Conservation (phyloP, 2,113 vertebrate species). For the Gorsachius goisagi region DNA sequence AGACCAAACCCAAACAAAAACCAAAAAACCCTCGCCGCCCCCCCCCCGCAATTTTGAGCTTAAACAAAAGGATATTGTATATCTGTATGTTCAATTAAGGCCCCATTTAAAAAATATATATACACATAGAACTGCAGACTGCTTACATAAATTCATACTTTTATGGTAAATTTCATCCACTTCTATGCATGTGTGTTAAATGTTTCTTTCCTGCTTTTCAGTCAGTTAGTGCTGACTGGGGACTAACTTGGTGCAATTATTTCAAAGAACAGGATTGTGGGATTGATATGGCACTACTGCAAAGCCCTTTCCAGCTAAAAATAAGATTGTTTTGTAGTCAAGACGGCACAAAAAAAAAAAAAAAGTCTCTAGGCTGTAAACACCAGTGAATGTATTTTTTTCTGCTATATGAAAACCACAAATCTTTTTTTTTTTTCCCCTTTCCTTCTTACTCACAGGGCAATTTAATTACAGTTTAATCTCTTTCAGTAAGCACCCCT, state of each 20-base stretch:
- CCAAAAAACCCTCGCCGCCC: not conserved
- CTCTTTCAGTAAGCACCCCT: slow-evolving; percentile 72
- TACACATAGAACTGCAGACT: slow-evolving; percentile 47
- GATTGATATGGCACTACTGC: slow-evolving; percentile 69
- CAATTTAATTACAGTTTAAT: slow-evolving; percentile 81
- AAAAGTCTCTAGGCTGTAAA: slow-evolving; percentile 69
- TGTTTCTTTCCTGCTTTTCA: slow-evolving; percentile 66
- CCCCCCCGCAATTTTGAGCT: slow-evolving; percentile 40
- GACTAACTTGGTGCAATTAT: slow-evolving; percentile 71
- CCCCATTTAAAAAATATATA: slow-evolving; percentile 13
- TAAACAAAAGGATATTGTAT: slow-evolving; percentile 74
- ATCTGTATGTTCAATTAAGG: slow-evolving; percentile 67
- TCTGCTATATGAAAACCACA: slow-evolving; percentile 79
- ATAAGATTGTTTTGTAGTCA: slow-evolving; percentile 75
- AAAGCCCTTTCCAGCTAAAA: slow-evolving; percentile 74
- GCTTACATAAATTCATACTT: slow-evolving; percentile 67
- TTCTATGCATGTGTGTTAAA: slow-evolving; percentile 52
- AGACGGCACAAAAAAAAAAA: not conserved
- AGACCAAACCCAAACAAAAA: not conserved
- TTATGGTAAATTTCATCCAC: slow-evolving; percentile 67
- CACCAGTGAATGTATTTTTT: slow-evolving; percentile 72
- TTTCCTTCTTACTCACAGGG: slow-evolving; percentile 65
- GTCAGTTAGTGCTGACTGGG: slow-evolving; percentile 71
- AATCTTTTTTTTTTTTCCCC: slow-evolving; percentile 54
- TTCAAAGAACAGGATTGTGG: slow-evolving; percentile 72